A percentile compares a stretch with the other conserved stretches of the same genome.
These are phyloP conservation scores for Harpagoxenus sublaevis DNA, from an alignment of 2,888 invertebrate genomes.

Conservation along the genomic window DNA sequence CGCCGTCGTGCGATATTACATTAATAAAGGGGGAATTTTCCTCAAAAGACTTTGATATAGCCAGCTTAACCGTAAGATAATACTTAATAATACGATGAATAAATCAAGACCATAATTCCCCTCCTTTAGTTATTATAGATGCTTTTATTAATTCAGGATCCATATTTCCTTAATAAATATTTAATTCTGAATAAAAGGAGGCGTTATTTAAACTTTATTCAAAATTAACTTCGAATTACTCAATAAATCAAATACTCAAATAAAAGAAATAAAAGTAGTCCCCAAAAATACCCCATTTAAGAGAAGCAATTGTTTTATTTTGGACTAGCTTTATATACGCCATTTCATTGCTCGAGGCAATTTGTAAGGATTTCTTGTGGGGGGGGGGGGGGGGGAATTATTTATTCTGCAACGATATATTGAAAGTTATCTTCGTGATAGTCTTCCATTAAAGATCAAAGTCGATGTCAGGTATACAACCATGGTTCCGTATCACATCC, in stretches of 20 bases:
- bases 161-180: background rate
- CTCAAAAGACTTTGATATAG: background rate
- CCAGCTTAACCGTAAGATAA: background rate
- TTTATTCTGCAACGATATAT: background rate
- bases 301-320: background rate
- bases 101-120: background rate
- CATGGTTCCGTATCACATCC: constrained; percentile 26
- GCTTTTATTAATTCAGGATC: background rate
- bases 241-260: background rate
- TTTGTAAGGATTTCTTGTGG: background rate
- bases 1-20: background rate
- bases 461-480: background rate
- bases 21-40: background rate
- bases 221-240: background rate
- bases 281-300: background rate
- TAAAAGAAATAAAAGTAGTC: background rate
- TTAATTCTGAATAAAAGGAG: background rate
- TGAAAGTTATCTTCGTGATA: background rate
- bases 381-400: background rate
- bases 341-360: background rate
- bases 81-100: background rate
- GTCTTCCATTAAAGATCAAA: constrained; percentile 4
- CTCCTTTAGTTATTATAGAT: background rate
- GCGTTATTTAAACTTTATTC: background rate
- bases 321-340: background rate